Evolutionary conservation across 37 sponge, comb jelly and placozoan species (phyloP).

Genomic region (Ephydatia muelleri): DNA sequence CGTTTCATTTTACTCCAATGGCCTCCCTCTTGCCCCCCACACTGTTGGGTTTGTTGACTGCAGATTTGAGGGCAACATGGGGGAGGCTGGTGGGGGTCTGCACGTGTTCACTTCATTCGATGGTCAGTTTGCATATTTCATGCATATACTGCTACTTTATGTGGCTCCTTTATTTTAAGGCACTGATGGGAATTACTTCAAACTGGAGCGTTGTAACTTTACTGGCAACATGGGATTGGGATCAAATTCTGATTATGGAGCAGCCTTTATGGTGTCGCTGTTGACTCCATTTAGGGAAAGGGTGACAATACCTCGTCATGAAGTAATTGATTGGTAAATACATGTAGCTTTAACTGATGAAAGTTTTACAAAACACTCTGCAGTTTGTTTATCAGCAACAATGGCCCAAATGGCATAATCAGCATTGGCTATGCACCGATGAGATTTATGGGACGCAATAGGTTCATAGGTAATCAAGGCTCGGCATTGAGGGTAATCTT

Average conservation of each 20-base stretch:
- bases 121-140: slow-evolving; percentile 7
- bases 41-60: slow-evolving; percentile 8
- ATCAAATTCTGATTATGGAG: slow-evolving; percentile 25
- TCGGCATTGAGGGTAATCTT: slow-evolving; percentile 13
- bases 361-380: not conserved
- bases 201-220: slow-evolving; percentile 14
- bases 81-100: slow-evolving; percentile 32
- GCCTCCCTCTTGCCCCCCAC: slow-evolving; percentile 17
- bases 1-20: slow-evolving; percentile 32
- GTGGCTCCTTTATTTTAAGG: not conserved
- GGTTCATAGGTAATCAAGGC: slow-evolving; percentile 22
- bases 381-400: slow-evolving; percentile 39
- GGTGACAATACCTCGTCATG: slow-evolving; percentile 13
- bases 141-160: not conserved
- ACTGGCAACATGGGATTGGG: slow-evolving; percentile 35
- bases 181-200: slow-evolving; percentile 20
- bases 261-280: slow-evolving; percentile 17
- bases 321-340: slow-evolving; percentile 25
- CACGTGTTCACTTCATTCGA: slow-evolving; percentile 10
- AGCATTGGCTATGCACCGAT: slow-evolving; percentile 46
- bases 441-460: slow-evolving; percentile 26
- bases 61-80: slow-evolving; percentile 23
- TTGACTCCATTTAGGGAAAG: not conserved
- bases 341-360: not conserved
- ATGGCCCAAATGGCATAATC: slow-evolving; percentile 49